A percentile compares a stretch with the other conserved stretches of the same genome.
These are phyloP conservation scores for Pseudorhombus dupliciocellatus DNA, from an alignment of 2,113 vertebrate species.

Conservation along the genomic window DNA sequence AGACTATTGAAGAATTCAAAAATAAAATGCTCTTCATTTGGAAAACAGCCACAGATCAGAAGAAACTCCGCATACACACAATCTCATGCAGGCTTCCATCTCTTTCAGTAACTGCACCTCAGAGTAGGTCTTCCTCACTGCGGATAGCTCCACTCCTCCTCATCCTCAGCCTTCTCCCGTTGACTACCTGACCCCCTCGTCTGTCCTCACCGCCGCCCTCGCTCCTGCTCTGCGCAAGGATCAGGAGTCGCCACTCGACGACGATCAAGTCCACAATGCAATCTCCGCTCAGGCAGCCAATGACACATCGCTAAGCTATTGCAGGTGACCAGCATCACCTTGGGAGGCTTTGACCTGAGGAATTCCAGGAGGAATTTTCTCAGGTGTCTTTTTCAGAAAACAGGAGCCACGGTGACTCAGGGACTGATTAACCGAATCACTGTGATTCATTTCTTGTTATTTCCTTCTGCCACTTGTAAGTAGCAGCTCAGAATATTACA, in stretches of 20 bases:
- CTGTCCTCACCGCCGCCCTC: conserved; percentile 21
- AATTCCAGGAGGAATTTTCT: conserved; percentile 21
- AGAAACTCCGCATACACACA: neutral
- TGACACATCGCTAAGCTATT: conserved; percentile 30
- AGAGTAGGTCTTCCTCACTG: conserved; percentile 19
- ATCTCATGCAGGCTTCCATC: conserved; percentile 1
- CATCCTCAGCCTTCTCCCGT: conserved; percentile 47
- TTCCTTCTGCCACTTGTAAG: conserved; percentile 36
- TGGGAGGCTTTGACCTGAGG: conserved; percentile 34
- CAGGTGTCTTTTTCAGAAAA: conserved; percentile 1
- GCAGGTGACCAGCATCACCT: conserved; percentile 10
- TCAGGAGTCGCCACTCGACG: neutral
- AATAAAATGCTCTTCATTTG: neutral
- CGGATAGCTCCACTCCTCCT: conserved; percentile 49
- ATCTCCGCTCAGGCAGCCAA: conserved; percentile 23
- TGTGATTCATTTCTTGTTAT: conserved; percentile 41
- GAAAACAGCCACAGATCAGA: neutral
- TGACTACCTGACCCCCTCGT: conserved; percentile 56
- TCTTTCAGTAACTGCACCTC: conserved; percentile 59
- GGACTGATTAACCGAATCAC: conserved; percentile 38
- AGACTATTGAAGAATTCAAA: neutral
- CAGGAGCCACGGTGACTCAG: conserved; percentile 52
- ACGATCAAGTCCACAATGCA: conserved; percentile 9
- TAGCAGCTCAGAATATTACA: conserved; percentile 9
- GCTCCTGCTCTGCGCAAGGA: neutral